Percentiles rank a stretch among this genome's conserved stretches.
Evolutionary conservation across 1,140 invertebrate species (phyloP).

Genomic region (Aphaenogaster ashmeadi): DNA sequence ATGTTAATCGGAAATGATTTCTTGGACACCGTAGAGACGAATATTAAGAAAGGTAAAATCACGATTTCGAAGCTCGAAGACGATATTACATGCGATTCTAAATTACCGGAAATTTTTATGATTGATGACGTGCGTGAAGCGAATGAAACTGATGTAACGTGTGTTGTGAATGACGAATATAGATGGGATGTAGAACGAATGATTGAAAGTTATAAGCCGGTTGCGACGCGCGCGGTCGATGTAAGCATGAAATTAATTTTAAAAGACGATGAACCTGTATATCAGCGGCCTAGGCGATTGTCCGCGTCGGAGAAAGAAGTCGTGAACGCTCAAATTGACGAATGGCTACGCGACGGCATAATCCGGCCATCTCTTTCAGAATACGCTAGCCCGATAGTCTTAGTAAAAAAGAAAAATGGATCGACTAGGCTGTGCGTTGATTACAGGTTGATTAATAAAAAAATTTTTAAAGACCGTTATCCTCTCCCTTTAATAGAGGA

Average conservation of each 20-base stretch:
- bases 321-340: neutral
- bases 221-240: too few species aligned
- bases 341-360: neutral
- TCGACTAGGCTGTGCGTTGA: neutral
- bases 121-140: too few species aligned
- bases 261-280: neutral
- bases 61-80: too few species aligned
- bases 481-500: neutral
- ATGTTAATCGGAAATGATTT: neutral
- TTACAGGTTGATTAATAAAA: neutral
- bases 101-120: too few species aligned
- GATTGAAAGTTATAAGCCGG: neutral
- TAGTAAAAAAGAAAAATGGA: conserved; percentile 12
- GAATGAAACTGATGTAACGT: too few species aligned
- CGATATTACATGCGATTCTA: too few species aligned
- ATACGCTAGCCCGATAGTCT: neutral
- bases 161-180: too few species aligned
- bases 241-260: neutral
- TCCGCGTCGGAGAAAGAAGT: neutral
- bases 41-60: too few species aligned
- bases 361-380: conserved; percentile 7
- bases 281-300: neutral
- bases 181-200: too few species aligned
- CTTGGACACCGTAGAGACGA: too few species aligned
- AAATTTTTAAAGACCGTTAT: neutral